phyloP scores from a whole-genome alignment of 2,113 vertebrate species.

The Cathartes aura region DNA sequence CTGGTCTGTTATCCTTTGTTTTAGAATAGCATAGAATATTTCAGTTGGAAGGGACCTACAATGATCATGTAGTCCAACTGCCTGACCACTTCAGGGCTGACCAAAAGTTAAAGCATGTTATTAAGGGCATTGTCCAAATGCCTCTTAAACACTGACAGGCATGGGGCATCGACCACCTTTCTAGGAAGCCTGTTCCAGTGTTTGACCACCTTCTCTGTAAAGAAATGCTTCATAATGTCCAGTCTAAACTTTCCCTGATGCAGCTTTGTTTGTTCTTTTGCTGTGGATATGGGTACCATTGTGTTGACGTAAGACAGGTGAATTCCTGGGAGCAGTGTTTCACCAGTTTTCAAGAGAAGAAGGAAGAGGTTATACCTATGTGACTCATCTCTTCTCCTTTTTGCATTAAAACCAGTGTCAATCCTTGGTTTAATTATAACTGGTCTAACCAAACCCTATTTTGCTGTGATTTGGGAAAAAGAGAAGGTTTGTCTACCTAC shows the following conservation, averaged over 20 bases:
- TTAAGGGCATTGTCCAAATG: background rate
- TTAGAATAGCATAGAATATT: background rate
- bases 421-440: background rate
- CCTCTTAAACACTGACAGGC: background rate
- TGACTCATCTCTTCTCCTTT: background rate
- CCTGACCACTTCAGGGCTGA: background rate
- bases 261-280: background rate
- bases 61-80: background rate
- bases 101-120: background rate
- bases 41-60: background rate
- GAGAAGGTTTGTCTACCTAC: background rate
- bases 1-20: background rate
- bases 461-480: background rate
- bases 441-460: background rate
- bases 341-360: background rate
- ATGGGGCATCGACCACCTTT: background rate
- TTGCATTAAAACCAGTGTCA: background rate
- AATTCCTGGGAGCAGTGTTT: background rate
- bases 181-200: background rate
- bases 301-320: background rate
- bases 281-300: background rate
- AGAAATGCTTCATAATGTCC: background rate
- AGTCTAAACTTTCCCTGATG: background rate
- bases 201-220: background rate
- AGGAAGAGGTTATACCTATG: background rate